Evolutionary conservation across 2,797 vertebrate genomes (phyloP).

Genomic region (Intellagama lesueurii): DNA sequence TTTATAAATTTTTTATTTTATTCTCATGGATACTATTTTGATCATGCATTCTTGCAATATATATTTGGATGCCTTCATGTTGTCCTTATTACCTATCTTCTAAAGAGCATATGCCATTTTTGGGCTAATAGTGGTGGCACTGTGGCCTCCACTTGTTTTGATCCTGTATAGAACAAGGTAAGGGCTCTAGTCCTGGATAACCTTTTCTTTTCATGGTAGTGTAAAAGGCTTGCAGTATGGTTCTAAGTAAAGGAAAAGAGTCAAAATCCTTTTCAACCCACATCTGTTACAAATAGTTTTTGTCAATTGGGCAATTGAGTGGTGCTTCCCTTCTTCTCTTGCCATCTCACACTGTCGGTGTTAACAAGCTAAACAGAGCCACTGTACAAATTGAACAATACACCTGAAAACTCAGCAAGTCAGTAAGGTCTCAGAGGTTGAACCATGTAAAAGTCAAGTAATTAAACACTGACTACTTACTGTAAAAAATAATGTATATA

Average conservation of each 20-base stretch:
- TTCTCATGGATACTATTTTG: too few species aligned
- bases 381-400: slow-evolving; percentile 53
- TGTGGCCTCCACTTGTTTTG: neutral
- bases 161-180: neutral
- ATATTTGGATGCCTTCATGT: too few species aligned
- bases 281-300: neutral
- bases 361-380: slow-evolving; percentile 46
- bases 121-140: neutral
- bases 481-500: slow-evolving; percentile 56
- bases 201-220: neutral
- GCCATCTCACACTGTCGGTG: neutral
- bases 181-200: neutral
- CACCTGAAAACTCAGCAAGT: slow-evolving; percentile 57
- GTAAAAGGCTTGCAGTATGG: neutral
- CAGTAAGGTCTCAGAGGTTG: slow-evolving; percentile 69
- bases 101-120: neutral
- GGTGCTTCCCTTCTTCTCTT: slow-evolving; percentile 10
- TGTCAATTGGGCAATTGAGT: neutral
- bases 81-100: too few species aligned
- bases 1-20: too few species aligned
- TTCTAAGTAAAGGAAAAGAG: slow-evolving; percentile 33
- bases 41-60: too few species aligned
- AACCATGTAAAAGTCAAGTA: slow-evolving; percentile 72
- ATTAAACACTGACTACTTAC: slow-evolving; percentile 76
- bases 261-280: slow-evolving; percentile 20